phyloP scores from a whole-genome alignment of 1,140 invertebrate genomes.

The Matsumurasca onukii region DNA sequence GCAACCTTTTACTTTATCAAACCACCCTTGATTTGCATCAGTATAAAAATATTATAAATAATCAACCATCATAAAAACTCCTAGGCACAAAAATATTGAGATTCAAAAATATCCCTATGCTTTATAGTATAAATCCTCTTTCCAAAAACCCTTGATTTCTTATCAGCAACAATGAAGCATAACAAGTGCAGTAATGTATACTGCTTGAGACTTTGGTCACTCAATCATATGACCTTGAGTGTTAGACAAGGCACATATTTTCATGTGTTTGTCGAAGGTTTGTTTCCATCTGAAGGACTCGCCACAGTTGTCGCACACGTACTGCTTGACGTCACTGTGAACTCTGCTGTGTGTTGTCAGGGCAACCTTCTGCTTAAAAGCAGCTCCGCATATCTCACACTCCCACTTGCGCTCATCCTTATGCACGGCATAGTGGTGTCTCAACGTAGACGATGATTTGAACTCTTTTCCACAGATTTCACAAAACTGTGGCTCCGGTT shows the following conservation, averaged over 20 bases:
- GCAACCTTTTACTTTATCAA: no score
- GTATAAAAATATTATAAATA: no score
- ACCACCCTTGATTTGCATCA: no score
- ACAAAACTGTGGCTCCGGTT: not conserved
- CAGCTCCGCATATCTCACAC: not conserved
- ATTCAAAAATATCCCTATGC: no score
- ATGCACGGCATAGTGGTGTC: not conserved
- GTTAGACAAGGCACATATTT: not conserved
- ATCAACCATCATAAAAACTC: no score
- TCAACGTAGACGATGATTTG: not conserved
- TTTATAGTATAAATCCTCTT: no score
- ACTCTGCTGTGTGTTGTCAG: constrained; percentile 11
- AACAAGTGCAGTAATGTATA: no score
- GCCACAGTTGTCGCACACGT: not conserved
- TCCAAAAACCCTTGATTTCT: no score
- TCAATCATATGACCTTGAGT: no score
- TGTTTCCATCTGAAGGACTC: constrained; percentile 12
- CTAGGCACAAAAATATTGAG: no score
- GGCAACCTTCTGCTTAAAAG: not conserved
- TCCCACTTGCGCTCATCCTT: not conserved
- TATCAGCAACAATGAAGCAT: no score
- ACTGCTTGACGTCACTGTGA: constrained; percentile 1
- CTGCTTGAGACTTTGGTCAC: no score
- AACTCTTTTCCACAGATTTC: constrained; percentile 8
- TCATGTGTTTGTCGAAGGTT: not conserved